phyloP scores from a whole-genome alignment of 2,113 vertebrate species.

The Hassar affinis region DNA sequence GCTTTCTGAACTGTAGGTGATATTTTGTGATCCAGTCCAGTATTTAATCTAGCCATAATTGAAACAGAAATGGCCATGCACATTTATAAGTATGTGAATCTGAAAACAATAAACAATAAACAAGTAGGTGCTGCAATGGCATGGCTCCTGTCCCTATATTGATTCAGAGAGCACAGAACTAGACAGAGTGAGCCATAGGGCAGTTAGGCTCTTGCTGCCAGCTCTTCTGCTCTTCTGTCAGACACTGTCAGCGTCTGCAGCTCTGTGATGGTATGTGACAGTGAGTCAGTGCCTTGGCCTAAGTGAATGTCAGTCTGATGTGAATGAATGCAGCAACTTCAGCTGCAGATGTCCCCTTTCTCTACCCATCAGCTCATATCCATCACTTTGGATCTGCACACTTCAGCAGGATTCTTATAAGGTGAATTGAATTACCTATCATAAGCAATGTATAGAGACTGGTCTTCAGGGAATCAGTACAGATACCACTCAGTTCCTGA shows the following conservation, averaged over 20 bases:
- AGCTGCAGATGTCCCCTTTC: conserved; percentile 47
- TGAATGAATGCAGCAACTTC: conserved; percentile 34
- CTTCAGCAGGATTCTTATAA: neutral
- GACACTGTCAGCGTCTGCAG: conserved; percentile 27
- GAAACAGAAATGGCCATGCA: neutral
- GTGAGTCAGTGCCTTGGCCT: conserved; percentile 26
- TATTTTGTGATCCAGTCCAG: neutral
- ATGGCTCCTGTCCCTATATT: neutral
- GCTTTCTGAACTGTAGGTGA: neutral
- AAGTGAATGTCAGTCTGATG: conserved; percentile 43
- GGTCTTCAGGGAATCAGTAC: neutral
- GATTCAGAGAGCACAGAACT: neutral
- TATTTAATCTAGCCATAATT: neutral
- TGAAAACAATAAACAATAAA: neutral
- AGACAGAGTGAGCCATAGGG: conserved; percentile 12
- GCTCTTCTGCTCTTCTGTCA: conserved; percentile 36
- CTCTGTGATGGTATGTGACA: conserved; percentile 46
- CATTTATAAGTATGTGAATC: neutral
- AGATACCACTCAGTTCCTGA: neutral
- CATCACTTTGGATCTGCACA: neutral
- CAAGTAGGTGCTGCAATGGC: neutral
- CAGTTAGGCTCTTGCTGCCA: conserved; percentile 19
- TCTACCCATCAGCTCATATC: conserved; percentile 29
- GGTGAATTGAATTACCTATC: neutral
- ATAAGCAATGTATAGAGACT: neutral